Percentiles rank a stretch among this genome's conserved stretches.
These are phyloP conservation scores for Euzophera pinguis DNA, from an alignment of 2,888 invertebrate genomes.

Conservation along the genomic window DNA sequence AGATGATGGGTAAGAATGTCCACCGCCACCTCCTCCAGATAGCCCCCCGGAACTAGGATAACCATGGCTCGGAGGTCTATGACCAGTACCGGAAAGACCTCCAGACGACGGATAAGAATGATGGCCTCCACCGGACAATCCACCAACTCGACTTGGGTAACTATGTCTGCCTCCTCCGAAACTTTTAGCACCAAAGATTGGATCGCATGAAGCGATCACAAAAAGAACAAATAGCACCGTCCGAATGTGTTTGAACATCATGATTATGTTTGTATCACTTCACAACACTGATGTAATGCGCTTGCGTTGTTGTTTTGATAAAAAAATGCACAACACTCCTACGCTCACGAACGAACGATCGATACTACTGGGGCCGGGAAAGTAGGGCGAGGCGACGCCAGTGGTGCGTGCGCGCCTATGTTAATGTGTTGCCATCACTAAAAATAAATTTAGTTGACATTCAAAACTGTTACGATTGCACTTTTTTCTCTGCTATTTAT, in stretches of 20 bases:
- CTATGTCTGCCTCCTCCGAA: conserved; percentile 33
- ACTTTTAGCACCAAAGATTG: conserved; percentile 36
- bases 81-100: conserved; percentile 20
- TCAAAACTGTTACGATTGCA: too few relatives aligned
- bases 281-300: conserved; percentile 21
- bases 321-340: conserved; percentile 27
- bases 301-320: conserved; percentile 19
- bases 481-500: too few relatives aligned
- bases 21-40: conserved; percentile 27
- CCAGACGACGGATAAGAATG: conserved; percentile 26
- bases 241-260: conserved; percentile 41
- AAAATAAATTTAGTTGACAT: background rate
- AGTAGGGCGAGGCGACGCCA: conserved; percentile 8
- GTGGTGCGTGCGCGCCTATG: background rate
- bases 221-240: conserved; percentile 45
- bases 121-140: conserved; percentile 20
- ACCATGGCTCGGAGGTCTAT: conserved; percentile 19
- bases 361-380: background rate
- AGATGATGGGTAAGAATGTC: conserved; percentile 25
- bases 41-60: conserved; percentile 32
- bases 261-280: conserved; percentile 16
- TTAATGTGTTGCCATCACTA: conserved; percentile 3
- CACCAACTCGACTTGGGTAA: conserved; percentile 37
- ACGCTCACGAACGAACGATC: conserved; percentile 37
- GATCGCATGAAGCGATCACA: conserved; percentile 37